Conservation (phyloP, 2,888 invertebrate species). For the Tupiocoris notatus region DNA sequence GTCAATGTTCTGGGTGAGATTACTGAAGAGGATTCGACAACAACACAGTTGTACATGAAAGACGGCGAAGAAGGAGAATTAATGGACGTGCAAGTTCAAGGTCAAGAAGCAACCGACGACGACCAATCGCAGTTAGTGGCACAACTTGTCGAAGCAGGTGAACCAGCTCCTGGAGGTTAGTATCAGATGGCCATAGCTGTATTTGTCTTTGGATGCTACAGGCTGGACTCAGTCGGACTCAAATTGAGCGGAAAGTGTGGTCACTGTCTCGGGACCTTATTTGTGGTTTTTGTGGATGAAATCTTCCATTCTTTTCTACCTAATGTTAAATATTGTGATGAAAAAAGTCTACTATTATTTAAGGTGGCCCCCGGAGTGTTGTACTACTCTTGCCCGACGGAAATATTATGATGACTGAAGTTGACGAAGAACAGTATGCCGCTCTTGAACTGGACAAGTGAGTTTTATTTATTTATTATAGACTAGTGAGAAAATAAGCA, state of each 20-base stretch:
- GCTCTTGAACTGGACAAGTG: constrained; percentile 63
- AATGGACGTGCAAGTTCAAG: constrained; percentile 54
- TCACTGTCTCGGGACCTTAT: no score
- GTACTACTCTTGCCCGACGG: constrained; percentile 82
- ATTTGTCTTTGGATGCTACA: no score
- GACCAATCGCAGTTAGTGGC: constrained; percentile 75
- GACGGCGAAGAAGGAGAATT: constrained; percentile 57
- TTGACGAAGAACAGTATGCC: constrained; percentile 81
- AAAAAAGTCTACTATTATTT: no score
- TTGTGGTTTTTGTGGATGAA: neutral
- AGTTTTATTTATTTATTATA: no score
- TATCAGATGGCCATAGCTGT: no score
- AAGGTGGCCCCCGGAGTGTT: constrained; percentile 71
- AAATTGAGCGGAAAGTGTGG: no score
- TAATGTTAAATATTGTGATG: no score
- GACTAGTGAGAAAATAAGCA: no score
- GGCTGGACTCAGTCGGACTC: no score
- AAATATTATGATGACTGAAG: constrained; percentile 82
- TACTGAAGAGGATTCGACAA: constrained; percentile 35
- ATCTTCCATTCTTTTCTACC: neutral
- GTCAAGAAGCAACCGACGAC: constrained; percentile 56
- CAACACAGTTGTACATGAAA: constrained; percentile 55
- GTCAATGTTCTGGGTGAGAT: constrained; percentile 44
- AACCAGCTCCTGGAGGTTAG: constrained; percentile 73
- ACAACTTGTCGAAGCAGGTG: constrained; percentile 79